Evolutionary conservation across 2,797 vertebrate genomes (phyloP), one percentile per base, ranked within the genome.

Genomic region (Chaenodraco wilsoni): DNA sequence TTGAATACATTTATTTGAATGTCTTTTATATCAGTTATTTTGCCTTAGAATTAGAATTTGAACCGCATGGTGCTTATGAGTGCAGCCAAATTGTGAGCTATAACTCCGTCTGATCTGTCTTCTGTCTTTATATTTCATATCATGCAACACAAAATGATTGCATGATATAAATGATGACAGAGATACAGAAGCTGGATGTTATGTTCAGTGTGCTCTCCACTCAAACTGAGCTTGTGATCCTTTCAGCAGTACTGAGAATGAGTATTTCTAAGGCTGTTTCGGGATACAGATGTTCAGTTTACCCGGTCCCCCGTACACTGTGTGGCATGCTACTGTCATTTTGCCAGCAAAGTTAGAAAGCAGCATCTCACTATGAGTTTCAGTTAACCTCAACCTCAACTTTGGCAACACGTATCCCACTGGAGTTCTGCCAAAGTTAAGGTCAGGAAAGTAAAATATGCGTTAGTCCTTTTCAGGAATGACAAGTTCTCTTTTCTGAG

Each of bases 381-480:
- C 27, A 56, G 45, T 49, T 17, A 63, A 72, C 58, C 55, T 61
- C 19, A 63, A 72, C 58, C 55, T 61, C 19, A 67, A 72, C 40
- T 69, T 48, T 69, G 19, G 50, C 45, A 58, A 55, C 59, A 64
- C 0, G 2, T 65, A 14, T 67, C 65, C 37, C 43, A 17, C 23
- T 27, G 37, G 46, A 69, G 5, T 72, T 31, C 16, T 23, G 7
- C 64, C 12, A 64, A 49, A 74, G 10, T 41, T 48, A 55, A 54
- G 49, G 37, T 74, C 62, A 62, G 51, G 50, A 76, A 70, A 75
- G 17, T 66, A 77, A 69, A 75, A 65, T 3, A 44, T 41, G 49
- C 54, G 54, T 72, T 31, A n/a, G 43, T 59, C 57, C 31, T 73
- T 52, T 56, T 45, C 37, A 65, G 41, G 60, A 66, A 80, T 23